Evolutionary conservation across 2,113 vertebrate species (phyloP), one percentile per base, ranked within the genome.

Genomic region (Forbesichthys agassizii): DNA sequence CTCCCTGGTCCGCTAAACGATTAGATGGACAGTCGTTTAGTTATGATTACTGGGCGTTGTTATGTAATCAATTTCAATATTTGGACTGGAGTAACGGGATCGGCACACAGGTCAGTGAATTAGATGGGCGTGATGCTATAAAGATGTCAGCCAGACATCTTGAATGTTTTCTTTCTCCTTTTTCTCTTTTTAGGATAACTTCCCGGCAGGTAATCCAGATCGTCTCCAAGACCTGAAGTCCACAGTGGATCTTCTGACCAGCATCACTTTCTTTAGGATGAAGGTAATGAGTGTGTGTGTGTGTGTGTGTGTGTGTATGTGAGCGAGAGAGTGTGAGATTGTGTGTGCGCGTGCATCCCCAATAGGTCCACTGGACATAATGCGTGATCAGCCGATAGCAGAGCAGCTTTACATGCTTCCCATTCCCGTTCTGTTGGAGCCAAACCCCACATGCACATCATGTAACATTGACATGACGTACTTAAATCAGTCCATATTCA

Each of bases 261-360:
- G 98, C 88, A 99, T 99, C 84, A 95, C 98, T 0, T 99, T 99
- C 90, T 99, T 99, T 84, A 94, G 98, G 69, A 96, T 99, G 96
- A 99, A 99, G 96, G 98, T 98, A 94, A 27, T 11, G 53, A 66
- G 49, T 52, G 5, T 18, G 56, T 57, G 60, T 16, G 33, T 46
- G 58, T 53, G 42, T 72, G 18, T 64, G 62, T 42, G 3, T 49
- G 33, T 33, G 69, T 56, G 51, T 18, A 9, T 72, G 18, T 64
- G 62, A 68, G 56, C 49, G 55, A 9, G 36, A 5, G 62, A 13
- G 13, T 18, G 65, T 51, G 52, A 48, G 54, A 55, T 36, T 42
- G 3, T 49, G 33, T 33, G 69, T 56, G 51, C 55, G 71, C 56
- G 62, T 33, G 69, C 18, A 27, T 51, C 9, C 20, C 20, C 20